Evolutionary conservation across 2,888 invertebrate genomes (phyloP).

Genomic region (Microplitis deprimator): DNA sequence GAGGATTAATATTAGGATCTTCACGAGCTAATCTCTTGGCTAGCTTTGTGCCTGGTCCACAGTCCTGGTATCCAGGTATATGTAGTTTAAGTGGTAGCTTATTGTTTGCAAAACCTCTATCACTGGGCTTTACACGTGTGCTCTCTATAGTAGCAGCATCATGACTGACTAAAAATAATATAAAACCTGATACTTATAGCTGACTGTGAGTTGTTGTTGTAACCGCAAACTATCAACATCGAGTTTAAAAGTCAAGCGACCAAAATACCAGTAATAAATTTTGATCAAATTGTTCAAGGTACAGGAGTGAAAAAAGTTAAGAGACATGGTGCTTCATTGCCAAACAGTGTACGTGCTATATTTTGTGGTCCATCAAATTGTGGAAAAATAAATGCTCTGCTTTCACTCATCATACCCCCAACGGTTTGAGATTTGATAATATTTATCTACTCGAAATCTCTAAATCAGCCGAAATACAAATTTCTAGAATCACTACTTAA

Average conservation of each 20-base stretch:
- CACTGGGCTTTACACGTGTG: neutral
- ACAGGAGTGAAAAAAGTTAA: neutral
- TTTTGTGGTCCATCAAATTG: neutral
- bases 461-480: conserved; percentile 55
- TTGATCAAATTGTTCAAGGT: neutral
- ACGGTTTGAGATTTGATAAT: conserved; percentile 48
- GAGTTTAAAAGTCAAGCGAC: too few species aligned
- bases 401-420: neutral
- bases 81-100: conserved; percentile 36
- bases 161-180: conserved; percentile 45
- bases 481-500: conserved; percentile 52
- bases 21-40: conserved; percentile 52
- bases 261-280: too few species aligned
- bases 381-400: neutral
- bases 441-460: conserved; percentile 46
- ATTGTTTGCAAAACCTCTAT: conserved; percentile 3
- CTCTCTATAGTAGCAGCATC: conserved; percentile 46
- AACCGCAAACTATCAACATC: conserved; percentile 2
- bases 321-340: neutral
- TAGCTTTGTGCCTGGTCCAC: conserved; percentile 30
- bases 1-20: conserved; percentile 54
- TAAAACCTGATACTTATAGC: too few species aligned
- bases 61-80: conserved; percentile 55
- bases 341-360: neutral
- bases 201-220: neutral